Base-by-base conservation (phyloP, 2,888 invertebrate genomes). In the Netelia fuscicornis region DNA sequence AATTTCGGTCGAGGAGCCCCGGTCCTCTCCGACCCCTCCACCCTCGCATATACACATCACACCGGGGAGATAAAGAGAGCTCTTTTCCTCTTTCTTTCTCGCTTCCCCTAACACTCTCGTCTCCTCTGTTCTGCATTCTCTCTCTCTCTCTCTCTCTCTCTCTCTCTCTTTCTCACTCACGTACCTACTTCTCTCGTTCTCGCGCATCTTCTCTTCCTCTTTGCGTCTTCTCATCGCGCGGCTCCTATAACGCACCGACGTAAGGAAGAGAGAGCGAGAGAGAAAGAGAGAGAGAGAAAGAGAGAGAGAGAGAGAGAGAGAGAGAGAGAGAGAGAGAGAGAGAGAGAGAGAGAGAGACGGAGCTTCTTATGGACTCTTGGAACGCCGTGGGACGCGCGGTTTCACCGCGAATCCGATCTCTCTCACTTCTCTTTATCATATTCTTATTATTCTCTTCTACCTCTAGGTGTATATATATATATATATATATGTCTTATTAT, bases 1-100 rank as follows among this genome's bases (percentile, higher is more conserved):
- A 87, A 86, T 87, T 87, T 87, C 84, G 86, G 81, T 83, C 83
- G 87, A 89, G 86, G 87, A 89, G 86, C 89, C 86, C 86, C 64
- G 74, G 68, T 84, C 71, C 77, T 71, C 71, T 48, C 72, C 65
- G 54, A 56, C 48, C 68, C 56, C 67, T n/a, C 81, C 72, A 65
- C 80, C 81, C 88, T 62, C 86, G 85, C 86, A 86, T 85, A 86
- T 85, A 84, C 86, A 85, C 86, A 81, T 86, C 67, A 58, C 60
- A 71, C 67, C 62, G 42, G 42, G 54, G 37, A 56, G n/a, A 13
- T 25, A 58, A 54, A 20, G 52, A 44, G 44, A 52, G 52, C 81
- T 84, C 82, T 86, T 79, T 81, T 75, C 88, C 90, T 87, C 85
- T 85, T 70, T 87, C 65, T 81, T 70, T 81, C 84, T 74, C 71